Base-by-base conservation (phyloP, 1,140 invertebrate genomes). In the Brachionus rotundiformis region DNA sequence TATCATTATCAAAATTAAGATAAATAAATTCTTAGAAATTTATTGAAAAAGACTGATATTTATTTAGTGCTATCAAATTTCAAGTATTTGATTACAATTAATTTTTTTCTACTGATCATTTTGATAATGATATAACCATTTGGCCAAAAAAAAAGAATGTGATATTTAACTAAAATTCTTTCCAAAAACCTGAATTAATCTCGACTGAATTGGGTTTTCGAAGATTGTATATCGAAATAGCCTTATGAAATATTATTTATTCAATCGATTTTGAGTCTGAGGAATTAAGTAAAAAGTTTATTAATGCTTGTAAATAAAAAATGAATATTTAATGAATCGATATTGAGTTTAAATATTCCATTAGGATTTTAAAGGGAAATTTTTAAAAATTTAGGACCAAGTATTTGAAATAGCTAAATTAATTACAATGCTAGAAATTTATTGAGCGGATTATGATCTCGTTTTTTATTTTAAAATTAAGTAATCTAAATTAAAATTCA, bases 21-120 rank as follows among this genome's bases (percentile, higher is more conserved):
- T 54, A 7, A 19, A 19, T 54, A 19, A 8, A 54, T 54, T n/a
- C 19, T 54, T 3, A 54, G 47, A 54, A 54, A 54, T 54, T 54
- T 54, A 54, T 54, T 54, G 47, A 54, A 54, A 54, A 54, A 54
- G n/a, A 54, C 47, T 54, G 47, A 19, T 54, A 54, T 54, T 54
- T 54, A 54, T 54, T 54, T 54, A 6, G 47, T 8, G 16, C 47
- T 54, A 54, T 54, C 47, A 23, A 54, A 54, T 54, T 54, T 54
- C 47, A 54, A 54, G 47, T 54, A 54, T 54, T 54, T 54, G 47
- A 54, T 54, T 54, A 19, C 47, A 54, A 54, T 54, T 25, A 49
- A 23, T 54, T 25, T 41, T 41, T 54, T 2, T 6, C 36, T 54
- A 54, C 47, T 54, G 47, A 54, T 54, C 47, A 54, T 54, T 54